Evolutionary conservation across 1,140 invertebrate species (phyloP).

Genomic region (Leptonema lineaticorne): DNA sequence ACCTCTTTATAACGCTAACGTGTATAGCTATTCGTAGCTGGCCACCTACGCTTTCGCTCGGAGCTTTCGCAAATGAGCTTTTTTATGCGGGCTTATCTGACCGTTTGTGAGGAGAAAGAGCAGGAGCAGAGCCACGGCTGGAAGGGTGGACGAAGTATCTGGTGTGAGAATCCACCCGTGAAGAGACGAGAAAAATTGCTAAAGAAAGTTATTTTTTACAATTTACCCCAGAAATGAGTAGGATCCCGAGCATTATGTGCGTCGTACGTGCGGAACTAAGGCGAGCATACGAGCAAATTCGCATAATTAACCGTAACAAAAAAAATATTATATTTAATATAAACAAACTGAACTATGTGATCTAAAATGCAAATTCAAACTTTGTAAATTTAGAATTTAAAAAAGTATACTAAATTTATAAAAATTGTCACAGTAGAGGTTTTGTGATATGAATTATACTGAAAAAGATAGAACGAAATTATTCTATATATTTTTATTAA

Average conservation of each 20-base stretch:
- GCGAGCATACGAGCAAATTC: background rate
- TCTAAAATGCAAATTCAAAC: background rate
- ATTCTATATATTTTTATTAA: no score
- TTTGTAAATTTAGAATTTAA: no score
- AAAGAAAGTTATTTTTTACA: constrained; percentile 31
- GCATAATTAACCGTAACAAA: background rate
- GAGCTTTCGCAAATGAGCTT: constrained; percentile 41
- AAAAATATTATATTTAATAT: no score
- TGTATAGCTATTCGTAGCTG: constrained; percentile 3
- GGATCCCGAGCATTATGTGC: no score
- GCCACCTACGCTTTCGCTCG: background rate
- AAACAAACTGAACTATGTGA: background rate
- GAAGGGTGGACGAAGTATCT: background rate
- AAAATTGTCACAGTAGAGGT: no score
- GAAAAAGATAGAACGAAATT: no score
- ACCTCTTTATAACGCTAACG: constrained; percentile 25
- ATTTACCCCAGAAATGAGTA: constrained; percentile 8
- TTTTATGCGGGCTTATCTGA: constrained; percentile 35
- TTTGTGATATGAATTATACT: no score
- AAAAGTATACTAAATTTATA: no score
- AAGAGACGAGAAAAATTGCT: constrained; percentile 29
- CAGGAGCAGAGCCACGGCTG: background rate
- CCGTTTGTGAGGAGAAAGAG: constrained; percentile 14
- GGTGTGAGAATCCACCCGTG: no score
- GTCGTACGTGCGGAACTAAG: background rate